Evolutionary conservation across 1,140 invertebrate genomes (phyloP).

Genomic region (Drosophila kurseongensis): DNA sequence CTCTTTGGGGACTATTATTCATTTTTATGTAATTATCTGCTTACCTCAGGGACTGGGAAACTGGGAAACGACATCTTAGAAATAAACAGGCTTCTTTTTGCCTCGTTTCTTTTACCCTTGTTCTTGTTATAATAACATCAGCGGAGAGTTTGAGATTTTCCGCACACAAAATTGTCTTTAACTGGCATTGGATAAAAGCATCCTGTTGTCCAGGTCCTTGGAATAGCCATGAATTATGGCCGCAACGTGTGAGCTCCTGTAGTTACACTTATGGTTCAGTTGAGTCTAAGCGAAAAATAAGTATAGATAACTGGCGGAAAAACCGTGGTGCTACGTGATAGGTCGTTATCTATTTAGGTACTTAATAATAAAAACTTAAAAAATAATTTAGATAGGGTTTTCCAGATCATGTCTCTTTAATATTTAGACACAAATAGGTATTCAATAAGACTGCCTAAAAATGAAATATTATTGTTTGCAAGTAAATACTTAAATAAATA

Average conservation of each 20-base stretch:
- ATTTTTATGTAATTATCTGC: constrained; percentile 82
- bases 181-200: constrained; percentile 69
- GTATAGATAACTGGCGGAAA: neutral
- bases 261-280: constrained; percentile 57
- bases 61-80: constrained; percentile 35
- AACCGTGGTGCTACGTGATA: constrained; percentile 19
- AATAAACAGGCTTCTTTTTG: constrained; percentile 10
- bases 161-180: constrained; percentile 52
- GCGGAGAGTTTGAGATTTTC: neutral
- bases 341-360: too few species aligned
- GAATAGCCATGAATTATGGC: constrained; percentile 70
- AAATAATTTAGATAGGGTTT: too few species aligned
- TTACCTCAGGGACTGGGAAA: constrained; percentile 44
- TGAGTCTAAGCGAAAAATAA: neutral
- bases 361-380: too few species aligned
- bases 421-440: too few species aligned
- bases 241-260: constrained; percentile 70
- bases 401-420: too few species aligned
- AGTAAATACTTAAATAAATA: too few species aligned
- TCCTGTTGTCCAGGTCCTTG: constrained; percentile 55
- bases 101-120: constrained; percentile 1
- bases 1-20: constrained; percentile 75
- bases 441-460: neutral
- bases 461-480: neutral
- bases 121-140: constrained; percentile 13